Evolutionary conservation across 2,797 vertebrate species (phyloP), one percentile per base, ranked within the genome.

Genomic region (Petrocephalus schoutedeni): DNA sequence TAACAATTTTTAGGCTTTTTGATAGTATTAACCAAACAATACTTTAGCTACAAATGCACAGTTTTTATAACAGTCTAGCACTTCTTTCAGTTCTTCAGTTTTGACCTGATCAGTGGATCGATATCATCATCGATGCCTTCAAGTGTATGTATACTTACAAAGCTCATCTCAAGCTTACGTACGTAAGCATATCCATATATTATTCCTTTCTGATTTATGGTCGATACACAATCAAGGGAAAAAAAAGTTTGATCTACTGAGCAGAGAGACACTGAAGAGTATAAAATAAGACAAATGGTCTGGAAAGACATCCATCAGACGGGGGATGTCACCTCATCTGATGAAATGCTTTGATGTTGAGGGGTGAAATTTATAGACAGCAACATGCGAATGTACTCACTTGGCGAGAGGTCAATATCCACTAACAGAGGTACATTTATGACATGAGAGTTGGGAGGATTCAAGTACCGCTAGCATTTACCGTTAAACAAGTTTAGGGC

Each of bases 201-300:
- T 95, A 95, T 94, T 92, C 88, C 88, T 91, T 94, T 95, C 86
- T 95, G 95, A 96, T 96, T 96, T 95, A 94, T 95, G 95, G 95
- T 96, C 96, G 95, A 96, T 96, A 96, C 92, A 91, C 95, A 96
- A 96, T 96, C 95, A 95, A 90, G 89, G 84, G 45, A 53, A 77
- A 91, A 91, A 93, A 92, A 92, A 93, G 93, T 93, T 92, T 90
- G 94, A 93, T 92, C 92, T 92, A 92, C 93, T 90, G 87, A 94
- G 92, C 92, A 93, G 93, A 94, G 93, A 95, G 88, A 94, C 92
- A 94, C 93, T 94, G 93, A 95, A 93, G 94, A 95, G 95, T 94
- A 95, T 95, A 93, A 94, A 95, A 94, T 94, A 80, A 94, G 94
- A 95, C 94, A 95, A 95, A 96, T 95, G 94, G 94, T 93, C 92